These are phyloP conservation scores for Anhinga rufa DNA, from an alignment of 2,113 vertebrate genomes.

Conservation along the genomic window DNA sequence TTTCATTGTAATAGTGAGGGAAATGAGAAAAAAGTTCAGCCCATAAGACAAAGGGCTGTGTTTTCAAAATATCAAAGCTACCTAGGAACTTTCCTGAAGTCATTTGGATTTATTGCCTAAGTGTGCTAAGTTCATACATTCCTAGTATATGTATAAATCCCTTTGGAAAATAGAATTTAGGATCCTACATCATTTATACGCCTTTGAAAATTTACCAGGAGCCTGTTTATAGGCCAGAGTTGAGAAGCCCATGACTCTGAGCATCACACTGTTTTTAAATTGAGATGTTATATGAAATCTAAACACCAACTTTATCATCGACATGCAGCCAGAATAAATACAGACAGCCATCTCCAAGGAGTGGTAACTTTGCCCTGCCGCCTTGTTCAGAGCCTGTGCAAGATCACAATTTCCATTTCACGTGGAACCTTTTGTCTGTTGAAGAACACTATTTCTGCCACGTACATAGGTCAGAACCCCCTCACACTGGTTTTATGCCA, in stretches of 20 bases:
- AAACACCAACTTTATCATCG: not conserved
- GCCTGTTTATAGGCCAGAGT: not conserved
- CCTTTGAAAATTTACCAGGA: not conserved
- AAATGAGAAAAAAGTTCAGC: not conserved
- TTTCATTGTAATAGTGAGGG: not conserved
- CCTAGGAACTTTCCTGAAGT: not conserved
- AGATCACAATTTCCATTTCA: not conserved
- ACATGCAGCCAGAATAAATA: not conserved
- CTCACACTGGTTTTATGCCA: not conserved
- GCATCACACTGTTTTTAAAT: not conserved
- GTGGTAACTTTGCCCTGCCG: not conserved
- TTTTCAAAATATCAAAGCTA: slow-evolving; percentile 5
- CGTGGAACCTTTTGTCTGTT: not conserved
- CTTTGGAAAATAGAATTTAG: slow-evolving; percentile 19
- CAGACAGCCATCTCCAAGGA: not conserved
- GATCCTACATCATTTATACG: not conserved
- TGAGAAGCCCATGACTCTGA: not conserved
- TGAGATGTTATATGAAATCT: not conserved
- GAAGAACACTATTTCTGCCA: not conserved
- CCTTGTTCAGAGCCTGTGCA: not conserved
- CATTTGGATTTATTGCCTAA: not conserved
- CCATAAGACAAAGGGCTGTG: not conserved
- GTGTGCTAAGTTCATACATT: not conserved
- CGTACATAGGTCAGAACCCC: not conserved
- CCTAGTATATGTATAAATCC: not conserved